Conservation (phyloP, 2,888 invertebrate genomes). For the Odontocerum albicorne region DNA sequence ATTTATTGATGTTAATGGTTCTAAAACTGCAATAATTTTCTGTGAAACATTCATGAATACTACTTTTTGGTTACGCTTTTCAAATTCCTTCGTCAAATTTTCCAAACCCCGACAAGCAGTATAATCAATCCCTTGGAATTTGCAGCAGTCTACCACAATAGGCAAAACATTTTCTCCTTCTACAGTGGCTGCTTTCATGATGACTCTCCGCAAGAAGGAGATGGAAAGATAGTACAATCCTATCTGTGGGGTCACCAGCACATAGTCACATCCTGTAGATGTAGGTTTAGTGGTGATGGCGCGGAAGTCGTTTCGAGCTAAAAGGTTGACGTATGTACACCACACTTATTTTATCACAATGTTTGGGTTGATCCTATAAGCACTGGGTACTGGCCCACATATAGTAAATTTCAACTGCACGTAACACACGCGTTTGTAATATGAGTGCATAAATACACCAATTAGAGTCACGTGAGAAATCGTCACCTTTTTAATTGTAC, state of each 20-base stretch:
- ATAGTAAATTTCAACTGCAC: too few relatives aligned
- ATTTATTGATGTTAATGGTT: constrained; percentile 29
- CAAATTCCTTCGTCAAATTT: constrained; percentile 58
- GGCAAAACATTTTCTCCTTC: constrained; percentile 51
- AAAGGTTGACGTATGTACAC: too few relatives aligned
- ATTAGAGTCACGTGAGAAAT: too few relatives aligned
- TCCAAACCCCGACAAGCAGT: constrained; percentile 65
- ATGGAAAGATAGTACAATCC: constrained; percentile 74
- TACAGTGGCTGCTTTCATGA: constrained; percentile 53
- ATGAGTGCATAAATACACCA: too few relatives aligned
- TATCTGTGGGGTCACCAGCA: constrained; percentile 63
- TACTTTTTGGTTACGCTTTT: constrained; percentile 53
- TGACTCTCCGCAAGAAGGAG: constrained; percentile 61
- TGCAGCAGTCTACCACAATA: constrained; percentile 65
- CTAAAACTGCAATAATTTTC: constrained; percentile 38
- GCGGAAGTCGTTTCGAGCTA: too few relatives aligned
- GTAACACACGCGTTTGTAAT: too few relatives aligned
- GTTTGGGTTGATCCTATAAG: too few relatives aligned
- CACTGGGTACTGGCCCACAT: too few relatives aligned
- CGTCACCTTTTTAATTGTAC: too few relatives aligned
- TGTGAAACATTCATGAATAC: constrained; percentile 50
- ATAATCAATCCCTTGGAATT: constrained; percentile 68
- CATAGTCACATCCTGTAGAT: constrained; percentile 51
- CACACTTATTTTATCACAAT: too few relatives aligned
- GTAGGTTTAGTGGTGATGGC: too few relatives aligned